These are phyloP conservation scores for Chorisops tibialis DNA, from an alignment of 2,888 invertebrate genomes.

Conservation along the genomic window DNA sequence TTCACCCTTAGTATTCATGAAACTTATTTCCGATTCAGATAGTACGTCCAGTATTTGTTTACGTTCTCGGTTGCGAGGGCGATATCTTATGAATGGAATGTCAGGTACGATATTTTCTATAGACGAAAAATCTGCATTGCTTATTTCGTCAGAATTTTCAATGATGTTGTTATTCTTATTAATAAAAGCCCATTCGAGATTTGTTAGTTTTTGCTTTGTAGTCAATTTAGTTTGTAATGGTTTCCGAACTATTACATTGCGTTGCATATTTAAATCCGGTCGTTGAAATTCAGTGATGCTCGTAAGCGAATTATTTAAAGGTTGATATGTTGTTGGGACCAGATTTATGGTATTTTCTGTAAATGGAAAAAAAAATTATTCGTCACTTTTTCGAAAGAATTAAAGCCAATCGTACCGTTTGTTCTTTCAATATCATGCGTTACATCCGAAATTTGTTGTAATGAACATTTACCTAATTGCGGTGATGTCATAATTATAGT, in stretches of 20 bases:
- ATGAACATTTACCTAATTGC: background rate
- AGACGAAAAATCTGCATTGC: background rate
- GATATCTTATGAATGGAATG: slow-evolving; percentile 3
- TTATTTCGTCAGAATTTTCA: background rate
- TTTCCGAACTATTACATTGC: background rate
- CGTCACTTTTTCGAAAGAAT: background rate
- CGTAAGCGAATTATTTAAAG: background rate
- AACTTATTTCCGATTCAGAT: slow-evolving; percentile 1
- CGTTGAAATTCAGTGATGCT: background rate
- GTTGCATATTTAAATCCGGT: background rate
- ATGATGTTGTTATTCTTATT: background rate
- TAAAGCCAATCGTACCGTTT: background rate
- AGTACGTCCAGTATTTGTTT: slow-evolving; percentile 6
- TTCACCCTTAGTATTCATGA: slow-evolving; percentile 6
- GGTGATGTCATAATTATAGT: background rate
- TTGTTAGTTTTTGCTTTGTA: background rate
- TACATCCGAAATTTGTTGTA: background rate
- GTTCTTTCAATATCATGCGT: background rate
- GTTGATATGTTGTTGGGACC: background rate
- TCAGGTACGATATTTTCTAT: slow-evolving; percentile 3
- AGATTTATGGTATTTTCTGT: background rate
- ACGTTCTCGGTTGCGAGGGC: background rate
- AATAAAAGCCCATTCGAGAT: background rate
- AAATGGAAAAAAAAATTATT: background rate
- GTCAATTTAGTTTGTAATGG: slow-evolving; percentile 8